Conservation (phyloP, 2,888 invertebrate genomes). For the Neoitamus cyanurus region DNA sequence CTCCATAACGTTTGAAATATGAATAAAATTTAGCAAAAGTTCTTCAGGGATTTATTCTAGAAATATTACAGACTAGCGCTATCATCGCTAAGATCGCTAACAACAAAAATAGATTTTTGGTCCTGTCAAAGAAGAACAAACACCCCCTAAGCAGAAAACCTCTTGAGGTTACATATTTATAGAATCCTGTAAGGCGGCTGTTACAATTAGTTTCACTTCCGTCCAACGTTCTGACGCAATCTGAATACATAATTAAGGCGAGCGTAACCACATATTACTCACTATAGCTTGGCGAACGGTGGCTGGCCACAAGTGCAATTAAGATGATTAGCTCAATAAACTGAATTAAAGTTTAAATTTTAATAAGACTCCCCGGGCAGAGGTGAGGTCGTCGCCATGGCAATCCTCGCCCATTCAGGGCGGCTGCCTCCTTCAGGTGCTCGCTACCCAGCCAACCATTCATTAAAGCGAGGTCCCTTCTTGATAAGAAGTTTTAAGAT, state of each 20-base stretch:
- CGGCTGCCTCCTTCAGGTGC: not conserved
- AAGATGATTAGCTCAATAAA: constrained; percentile 36
- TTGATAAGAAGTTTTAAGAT: constrained; percentile 9
- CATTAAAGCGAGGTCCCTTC: not conserved
- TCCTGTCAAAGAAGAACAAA: not conserved
- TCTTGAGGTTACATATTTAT: not conserved
- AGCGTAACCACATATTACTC: not conserved
- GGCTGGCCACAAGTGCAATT: not conserved
- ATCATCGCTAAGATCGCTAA: too few relatives aligned
- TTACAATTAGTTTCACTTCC: not conserved
- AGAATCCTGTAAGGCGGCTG: not conserved
- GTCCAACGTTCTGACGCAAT: not conserved
- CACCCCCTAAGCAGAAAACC: too few relatives aligned
- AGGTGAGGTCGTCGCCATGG: not conserved
- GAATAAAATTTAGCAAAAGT: too few relatives aligned
- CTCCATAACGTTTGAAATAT: too few relatives aligned
- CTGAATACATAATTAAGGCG: not conserved
- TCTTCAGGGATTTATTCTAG: too few relatives aligned
- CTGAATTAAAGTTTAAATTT: constrained; percentile 47
- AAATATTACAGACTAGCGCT: too few relatives aligned
- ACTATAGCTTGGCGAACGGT: not conserved
- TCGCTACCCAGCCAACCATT: not conserved
- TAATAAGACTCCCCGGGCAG: constrained; percentile 33
- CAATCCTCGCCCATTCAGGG: not conserved
- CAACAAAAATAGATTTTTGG: not conserved